These are phyloP conservation scores for Eulemur mongoz DNA, from an alignment of 2,797 vertebrate species.

Conservation along the genomic window DNA sequence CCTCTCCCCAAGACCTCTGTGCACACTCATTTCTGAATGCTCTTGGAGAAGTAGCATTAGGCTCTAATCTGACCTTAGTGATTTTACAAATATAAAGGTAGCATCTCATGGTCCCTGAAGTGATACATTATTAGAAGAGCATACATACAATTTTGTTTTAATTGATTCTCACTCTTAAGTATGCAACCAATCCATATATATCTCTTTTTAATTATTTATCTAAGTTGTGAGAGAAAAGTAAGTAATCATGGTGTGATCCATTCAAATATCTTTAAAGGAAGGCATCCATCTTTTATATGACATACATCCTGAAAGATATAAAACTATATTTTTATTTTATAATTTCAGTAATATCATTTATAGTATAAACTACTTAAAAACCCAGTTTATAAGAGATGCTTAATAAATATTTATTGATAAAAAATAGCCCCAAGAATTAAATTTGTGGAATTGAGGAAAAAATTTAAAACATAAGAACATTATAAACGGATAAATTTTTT, in stretches of 20 bases:
- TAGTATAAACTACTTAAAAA: slow-evolving; percentile 14
- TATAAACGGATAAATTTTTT: slow-evolving; percentile 48
- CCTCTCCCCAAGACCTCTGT: neutral
- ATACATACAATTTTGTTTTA: slow-evolving; percentile 80
- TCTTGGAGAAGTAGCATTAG: neutral
- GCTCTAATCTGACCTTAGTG: neutral
- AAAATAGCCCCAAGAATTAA: slow-evolving; percentile 6
- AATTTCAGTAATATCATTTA: neutral
- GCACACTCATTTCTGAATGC: neutral
- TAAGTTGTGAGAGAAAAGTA: slow-evolving; percentile 79
- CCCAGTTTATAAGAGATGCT: neutral
- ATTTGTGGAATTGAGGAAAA: slow-evolving; percentile 36
- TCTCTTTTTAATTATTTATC: slow-evolving; percentile 82
- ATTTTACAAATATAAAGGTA: slow-evolving; percentile 54
- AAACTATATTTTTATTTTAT: slow-evolving; percentile 36
- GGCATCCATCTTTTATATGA: slow-evolving; percentile 65
- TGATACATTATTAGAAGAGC: slow-evolving; percentile 77
- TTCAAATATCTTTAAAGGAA: slow-evolving; percentile 74
- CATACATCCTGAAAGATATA: slow-evolving; percentile 69
- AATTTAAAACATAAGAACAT: neutral
- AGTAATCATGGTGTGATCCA: slow-evolving; percentile 75
- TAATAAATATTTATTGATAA: slow-evolving; percentile 10
- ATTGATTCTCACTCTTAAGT: slow-evolving; percentile 83
- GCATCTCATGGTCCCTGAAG: slow-evolving; percentile 69
- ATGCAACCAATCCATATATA: slow-evolving; percentile 74